A percentile compares a stretch with the other conserved stretches of the same genome.
These are phyloP conservation scores for Typhlichthys eigenmanni DNA, from an alignment of 2,797 vertebrate genomes.

Conservation along the genomic window DNA sequence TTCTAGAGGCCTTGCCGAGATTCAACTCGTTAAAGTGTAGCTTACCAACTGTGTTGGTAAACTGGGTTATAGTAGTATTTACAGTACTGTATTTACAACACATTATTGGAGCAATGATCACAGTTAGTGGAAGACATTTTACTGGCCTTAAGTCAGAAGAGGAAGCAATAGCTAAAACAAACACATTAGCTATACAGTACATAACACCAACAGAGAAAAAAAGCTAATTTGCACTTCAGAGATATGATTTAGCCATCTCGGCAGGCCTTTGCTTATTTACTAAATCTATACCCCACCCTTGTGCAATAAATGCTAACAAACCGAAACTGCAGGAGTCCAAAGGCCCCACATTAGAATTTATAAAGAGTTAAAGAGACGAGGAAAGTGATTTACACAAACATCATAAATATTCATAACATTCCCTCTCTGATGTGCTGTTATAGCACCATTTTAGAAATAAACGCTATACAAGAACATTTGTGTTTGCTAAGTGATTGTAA, in stretches of 20 bases:
- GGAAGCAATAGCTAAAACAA: conserved; percentile 62
- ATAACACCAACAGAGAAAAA: conserved; percentile 46
- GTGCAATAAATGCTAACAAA: conserved; percentile 74
- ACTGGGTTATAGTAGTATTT: conserved; percentile 22
- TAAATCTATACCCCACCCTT: conserved; percentile 62
- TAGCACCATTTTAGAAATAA: conserved; percentile 66
- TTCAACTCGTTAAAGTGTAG: conserved; percentile 52
- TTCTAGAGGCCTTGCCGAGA: conserved; percentile 21
- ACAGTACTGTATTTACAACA: conserved; percentile 35
- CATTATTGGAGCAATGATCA: conserved; percentile 6
- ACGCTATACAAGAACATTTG: conserved; percentile 46
- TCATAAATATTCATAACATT: conserved; percentile 80
- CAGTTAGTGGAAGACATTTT: conserved; percentile 26
- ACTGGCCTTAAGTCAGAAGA: conserved; percentile 25
- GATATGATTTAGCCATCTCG: conserved; percentile 65
- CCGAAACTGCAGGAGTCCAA: conserved; percentile 71
- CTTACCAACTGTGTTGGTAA: conserved; percentile 14
- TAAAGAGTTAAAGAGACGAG: conserved; percentile 74
- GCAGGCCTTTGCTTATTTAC: conserved; percentile 78
- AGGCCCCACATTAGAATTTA: conserved; percentile 74
- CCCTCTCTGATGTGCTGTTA: conserved; percentile 66
- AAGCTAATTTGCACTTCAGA: conserved; percentile 83
- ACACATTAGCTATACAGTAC: conserved; percentile 59
- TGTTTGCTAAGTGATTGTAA: conserved; percentile 75
- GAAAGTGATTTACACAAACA: conserved; percentile 79